Evolutionary conservation across 2,888 invertebrate genomes (phyloP).

Genomic region (Nomada fabriciana): DNA sequence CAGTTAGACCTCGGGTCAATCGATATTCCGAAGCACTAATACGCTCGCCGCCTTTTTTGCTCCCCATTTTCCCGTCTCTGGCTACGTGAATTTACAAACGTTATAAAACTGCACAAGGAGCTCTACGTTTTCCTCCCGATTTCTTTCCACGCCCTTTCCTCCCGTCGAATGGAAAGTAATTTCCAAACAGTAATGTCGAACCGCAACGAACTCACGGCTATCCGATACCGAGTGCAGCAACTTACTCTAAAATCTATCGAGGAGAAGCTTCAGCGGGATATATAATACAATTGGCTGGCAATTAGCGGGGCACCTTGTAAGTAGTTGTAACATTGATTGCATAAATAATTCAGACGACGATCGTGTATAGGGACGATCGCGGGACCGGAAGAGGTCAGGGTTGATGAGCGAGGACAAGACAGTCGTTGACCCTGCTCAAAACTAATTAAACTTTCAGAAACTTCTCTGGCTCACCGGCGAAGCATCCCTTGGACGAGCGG

Average conservation of each 20-base stretch:
- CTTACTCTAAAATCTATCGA: not conserved
- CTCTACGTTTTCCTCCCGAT: not conserved
- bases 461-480: constrained; percentile 88
- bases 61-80: constrained; percentile 24
- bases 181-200: not conserved
- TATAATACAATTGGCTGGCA: constrained; percentile 2
- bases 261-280: not conserved
- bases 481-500: constrained; percentile 94
- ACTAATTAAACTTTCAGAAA: constrained; percentile 55
- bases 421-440: constrained; percentile 36
- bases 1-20: constrained; percentile 33
- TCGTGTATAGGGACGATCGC: constrained; percentile 15
- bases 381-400: constrained; percentile 1
- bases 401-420: constrained; percentile 18
- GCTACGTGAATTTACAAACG: constrained; percentile 35
- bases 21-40: constrained; percentile 40
- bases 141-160: too few species aligned
- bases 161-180: not conserved
- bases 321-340: not conserved
- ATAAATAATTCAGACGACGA: constrained; percentile 38
- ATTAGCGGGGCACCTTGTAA: constrained; percentile 7
- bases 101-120: constrained; percentile 17
- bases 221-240: too few species aligned
- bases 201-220: not conserved
- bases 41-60: not conserved